phyloP scores from a whole-genome alignment of 1,140 invertebrate genomes.

The Carposina sasakii region DNA sequence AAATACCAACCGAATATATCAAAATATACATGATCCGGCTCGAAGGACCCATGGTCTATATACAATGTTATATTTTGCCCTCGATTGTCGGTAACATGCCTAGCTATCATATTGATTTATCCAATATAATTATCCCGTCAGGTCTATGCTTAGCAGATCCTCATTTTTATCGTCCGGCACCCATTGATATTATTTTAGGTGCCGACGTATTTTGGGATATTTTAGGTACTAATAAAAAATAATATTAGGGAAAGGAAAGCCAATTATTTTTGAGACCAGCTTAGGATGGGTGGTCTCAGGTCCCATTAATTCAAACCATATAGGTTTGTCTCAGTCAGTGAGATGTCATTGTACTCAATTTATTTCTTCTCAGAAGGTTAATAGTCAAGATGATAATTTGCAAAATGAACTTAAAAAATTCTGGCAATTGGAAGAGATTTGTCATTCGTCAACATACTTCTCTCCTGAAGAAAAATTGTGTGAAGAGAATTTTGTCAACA shows the following conservation, averaged over 20 bases:
- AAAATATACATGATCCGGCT: too few relatives aligned
- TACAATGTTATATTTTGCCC: conserved; percentile 18
- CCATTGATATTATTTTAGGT: conserved; percentile 23
- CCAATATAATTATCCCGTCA: conserved; percentile 7
- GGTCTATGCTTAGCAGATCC: conserved; percentile 21
- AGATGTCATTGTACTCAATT: conserved; percentile 14
- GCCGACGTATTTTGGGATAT: conserved; percentile 26
- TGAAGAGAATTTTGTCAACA: conserved; percentile 20
- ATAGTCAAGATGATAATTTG: conserved; percentile 8
- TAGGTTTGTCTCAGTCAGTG: background rate
- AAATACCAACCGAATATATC: too few relatives aligned
- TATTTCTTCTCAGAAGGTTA: too few relatives aligned
- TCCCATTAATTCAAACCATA: conserved; percentile 9
- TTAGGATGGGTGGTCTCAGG: conserved; percentile 24
- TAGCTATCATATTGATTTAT: conserved; percentile 8
- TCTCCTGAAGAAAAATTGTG: conserved; percentile 2
- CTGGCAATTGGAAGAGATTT: conserved; percentile 7
- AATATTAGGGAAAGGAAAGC: conserved; percentile 17
- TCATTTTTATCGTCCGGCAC: conserved; percentile 13
- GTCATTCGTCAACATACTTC: background rate
- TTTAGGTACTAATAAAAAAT: conserved; percentile 15
- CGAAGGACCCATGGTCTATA: conserved; percentile 1
- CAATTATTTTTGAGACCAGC: conserved; percentile 13
- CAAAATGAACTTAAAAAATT: background rate
- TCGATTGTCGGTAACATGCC: conserved; percentile 16